Evolutionary conservation across 2,888 invertebrate species (phyloP), one percentile per base, ranked within the genome.

Genomic region (Leistus spinibarbis): DNA sequence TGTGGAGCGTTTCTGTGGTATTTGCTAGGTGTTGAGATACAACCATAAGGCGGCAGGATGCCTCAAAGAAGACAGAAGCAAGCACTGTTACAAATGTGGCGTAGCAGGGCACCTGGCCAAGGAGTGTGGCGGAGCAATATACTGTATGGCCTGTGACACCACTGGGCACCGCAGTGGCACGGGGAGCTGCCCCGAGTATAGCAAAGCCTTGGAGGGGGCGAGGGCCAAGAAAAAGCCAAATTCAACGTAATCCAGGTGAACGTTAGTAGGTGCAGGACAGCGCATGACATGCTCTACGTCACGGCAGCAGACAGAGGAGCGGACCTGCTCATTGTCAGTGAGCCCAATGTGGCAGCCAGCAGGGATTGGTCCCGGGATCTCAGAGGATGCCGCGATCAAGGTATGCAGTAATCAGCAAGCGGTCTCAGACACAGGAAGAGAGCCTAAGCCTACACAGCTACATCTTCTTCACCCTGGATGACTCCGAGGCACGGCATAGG

Each of bases 401-500:
- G 22, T 20, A 0, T 9, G n/a, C 17, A 19, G 20, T 40, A 40
- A 5, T 1, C 1, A 7, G 13, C 20, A 10, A 1, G 20, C 57
- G 13, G 7, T 20, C 2, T 16, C 9, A 3, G 7, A 5, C 10
- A 22, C 22, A 3, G 27, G 27, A 27, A 4, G 27, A 27, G 7
- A 88, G 88, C 77, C 87, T 88, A 83, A 89, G 89, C 81, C 84
- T 89, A 22, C 86, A 89, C 79, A 84, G 87, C 19, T 89, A 89
- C 82, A 86, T 89, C 70, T 88, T 87, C 2, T 85, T 88, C 13
- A 87, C 88, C n/a, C 88, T 88, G 1, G 71, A 83, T 88, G 67
- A 85, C 87, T 40, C 87, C 87, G 1, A 81, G 81, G 3, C 83
- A 85, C n/a, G n/a, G n/a, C n/a, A n/a, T n/a, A n/a, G n/a, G n/a